phyloP scores from a whole-genome alignment of 2,888 invertebrate species.

The Ormyrus rosae region DNA sequence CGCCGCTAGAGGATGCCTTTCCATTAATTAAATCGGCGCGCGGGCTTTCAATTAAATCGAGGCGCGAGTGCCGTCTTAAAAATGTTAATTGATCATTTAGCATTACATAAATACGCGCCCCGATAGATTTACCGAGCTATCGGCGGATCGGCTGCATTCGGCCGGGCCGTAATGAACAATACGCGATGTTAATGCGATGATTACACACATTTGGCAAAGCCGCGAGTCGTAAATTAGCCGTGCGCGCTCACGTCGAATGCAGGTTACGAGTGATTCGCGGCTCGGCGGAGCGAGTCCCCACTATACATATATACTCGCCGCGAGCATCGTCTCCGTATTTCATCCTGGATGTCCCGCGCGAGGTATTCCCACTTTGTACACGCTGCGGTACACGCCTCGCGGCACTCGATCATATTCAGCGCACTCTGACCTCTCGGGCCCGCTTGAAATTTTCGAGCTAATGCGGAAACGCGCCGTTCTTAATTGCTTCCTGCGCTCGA shows the following conservation, averaged over 20 bases:
- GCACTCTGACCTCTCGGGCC: neutral
- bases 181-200: neutral
- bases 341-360: conserved; percentile 27
- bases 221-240: conserved; percentile 51
- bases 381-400: neutral
- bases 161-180: conserved; percentile 33
- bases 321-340: conserved; percentile 21
- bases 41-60: conserved; percentile 9
- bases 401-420: conserved; percentile 2
- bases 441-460: too few species aligned
- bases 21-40: conserved; percentile 34
- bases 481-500: too few species aligned
- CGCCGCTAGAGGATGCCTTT: too few species aligned
- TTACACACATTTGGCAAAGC: conserved; percentile 21
- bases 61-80: neutral
- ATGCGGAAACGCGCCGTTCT: neutral
- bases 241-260: conserved; percentile 30
- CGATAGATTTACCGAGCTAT: conserved; percentile 39
- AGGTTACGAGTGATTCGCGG: conserved; percentile 25
- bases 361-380: neutral
- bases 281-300: neutral
- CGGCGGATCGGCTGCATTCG: neutral
- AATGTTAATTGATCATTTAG: conserved; percentile 31
- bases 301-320: neutral
- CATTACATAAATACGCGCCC: neutral